Percentiles rank a stretch among this genome's conserved stretches.
phyloP scores from a whole-genome alignment of 2,113 vertebrate genomes.

The Grus americana region DNA sequence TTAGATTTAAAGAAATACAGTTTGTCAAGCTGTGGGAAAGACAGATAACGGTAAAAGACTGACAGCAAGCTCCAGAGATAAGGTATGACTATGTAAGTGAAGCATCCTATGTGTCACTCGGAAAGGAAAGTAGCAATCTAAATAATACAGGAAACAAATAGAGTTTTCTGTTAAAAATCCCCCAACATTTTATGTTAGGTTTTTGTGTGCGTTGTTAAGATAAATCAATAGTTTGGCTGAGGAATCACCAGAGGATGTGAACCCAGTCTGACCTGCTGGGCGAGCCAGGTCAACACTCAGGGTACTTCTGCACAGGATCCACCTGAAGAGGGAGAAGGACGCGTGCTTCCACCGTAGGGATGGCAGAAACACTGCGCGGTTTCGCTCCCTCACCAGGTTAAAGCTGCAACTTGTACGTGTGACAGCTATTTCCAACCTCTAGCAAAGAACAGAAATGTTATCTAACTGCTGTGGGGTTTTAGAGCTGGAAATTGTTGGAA shows the following conservation, averaged over 20 bases:
- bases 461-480: not conserved
- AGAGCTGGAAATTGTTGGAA: not conserved
- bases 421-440: not conserved
- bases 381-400: not conserved
- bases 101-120: not conserved
- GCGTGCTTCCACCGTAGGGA: not conserved
- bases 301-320: not conserved
- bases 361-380: not conserved
- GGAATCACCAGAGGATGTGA: not conserved
- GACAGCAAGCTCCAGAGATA: not conserved
- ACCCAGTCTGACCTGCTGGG: not conserved
- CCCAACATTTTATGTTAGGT: not conserved
- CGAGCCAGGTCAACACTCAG: not conserved
- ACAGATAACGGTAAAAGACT: not conserved
- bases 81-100: not conserved
- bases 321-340: not conserved
- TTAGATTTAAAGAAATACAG: not conserved
- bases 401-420: not conserved
- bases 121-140: not conserved
- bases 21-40: not conserved
- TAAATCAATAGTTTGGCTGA: not conserved
- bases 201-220: not conserved
- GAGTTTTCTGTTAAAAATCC: not conserved
- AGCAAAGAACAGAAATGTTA: not conserved
- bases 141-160: not conserved